Evolutionary conservation across 35 echinoderm and acorn worm genomes (phyloP).

Genomic region (Ophioderma brevispina): DNA sequence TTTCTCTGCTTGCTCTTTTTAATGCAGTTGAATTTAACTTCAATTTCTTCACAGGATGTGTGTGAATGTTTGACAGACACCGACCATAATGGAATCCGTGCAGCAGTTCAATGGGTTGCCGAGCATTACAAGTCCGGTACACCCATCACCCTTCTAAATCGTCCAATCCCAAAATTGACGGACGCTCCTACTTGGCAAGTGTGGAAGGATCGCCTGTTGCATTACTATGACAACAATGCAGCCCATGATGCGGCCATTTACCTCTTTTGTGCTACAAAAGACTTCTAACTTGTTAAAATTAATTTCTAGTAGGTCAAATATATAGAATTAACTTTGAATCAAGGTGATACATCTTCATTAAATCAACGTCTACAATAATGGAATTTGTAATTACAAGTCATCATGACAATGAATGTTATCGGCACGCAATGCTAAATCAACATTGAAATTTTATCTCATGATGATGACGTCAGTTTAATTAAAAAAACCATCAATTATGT

Average conservation of each 20-base stretch:
- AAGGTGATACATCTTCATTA: no score
- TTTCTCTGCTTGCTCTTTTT: no score
- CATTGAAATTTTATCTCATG: no score
- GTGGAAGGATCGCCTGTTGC: constrained; percentile 19
- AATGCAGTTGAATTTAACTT: no score
- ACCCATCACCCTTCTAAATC: constrained; percentile 23
- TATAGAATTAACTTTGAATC: no score
- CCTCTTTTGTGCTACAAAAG: constrained; percentile 24
- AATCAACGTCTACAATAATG: no score
- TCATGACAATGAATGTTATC: no score
- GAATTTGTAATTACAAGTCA: no score
- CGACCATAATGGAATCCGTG: constrained; percentile 8
- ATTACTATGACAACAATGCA: constrained; percentile 18
- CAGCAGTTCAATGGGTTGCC: constrained; percentile 17
- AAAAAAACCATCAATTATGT: no score
- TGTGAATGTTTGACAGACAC: constrained; percentile 8
- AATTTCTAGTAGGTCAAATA: no score
- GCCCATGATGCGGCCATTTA: constrained; percentile 8
- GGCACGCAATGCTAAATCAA: no score
- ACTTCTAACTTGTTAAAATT: constrained; percentile 24
- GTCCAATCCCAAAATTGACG: constrained; percentile 18
- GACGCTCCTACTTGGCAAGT: constrained; percentile 25
- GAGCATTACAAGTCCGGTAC: constrained; percentile 33
- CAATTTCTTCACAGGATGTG: not conserved
- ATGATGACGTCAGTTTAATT: no score